These are phyloP conservation scores for Dissostichus mawsoni DNA, from an alignment of 2,113 vertebrate species.

Conservation along the genomic window DNA sequence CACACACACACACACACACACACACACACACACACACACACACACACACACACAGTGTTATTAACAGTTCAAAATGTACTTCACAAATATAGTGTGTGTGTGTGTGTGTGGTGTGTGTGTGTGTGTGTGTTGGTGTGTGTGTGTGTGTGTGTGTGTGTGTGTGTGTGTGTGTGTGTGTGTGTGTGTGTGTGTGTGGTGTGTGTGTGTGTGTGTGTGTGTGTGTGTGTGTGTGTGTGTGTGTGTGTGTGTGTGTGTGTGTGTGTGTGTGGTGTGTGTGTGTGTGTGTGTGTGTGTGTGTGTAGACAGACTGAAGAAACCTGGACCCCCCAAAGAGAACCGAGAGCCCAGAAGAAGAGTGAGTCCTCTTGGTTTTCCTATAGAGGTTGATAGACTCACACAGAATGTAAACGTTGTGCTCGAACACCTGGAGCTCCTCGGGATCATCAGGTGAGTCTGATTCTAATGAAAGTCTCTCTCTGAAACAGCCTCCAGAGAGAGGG, in stretches of 20 bases:
- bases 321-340: slow-evolving; percentile 17
- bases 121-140: not conserved
- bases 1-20: too few relatives aligned
- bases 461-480: too few relatives aligned
- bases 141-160: not conserved
- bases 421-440: too few relatives aligned
- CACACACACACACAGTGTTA: too few relatives aligned
- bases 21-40: too few relatives aligned
- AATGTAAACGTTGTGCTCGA: too few relatives aligned
- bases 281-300: not conserved
- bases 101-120: not conserved
- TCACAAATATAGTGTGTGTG: not conserved
- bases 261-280: not conserved
- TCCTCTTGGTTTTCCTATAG: not conserved
- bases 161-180: not conserved
- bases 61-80: too few relatives aligned
- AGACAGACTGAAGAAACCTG: not conserved
- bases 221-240: not conserved
- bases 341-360: slow-evolving; percentile 6
- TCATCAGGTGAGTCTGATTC: too few relatives aligned
- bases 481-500: too few relatives aligned
- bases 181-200: not conserved
- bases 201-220: not conserved
- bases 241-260: not conserved
- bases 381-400: too few relatives aligned